Evolutionary conservation across 2,888 invertebrate species (phyloP), one percentile per base, ranked within the genome.

Genomic region (Drosophila sordidula): DNA sequence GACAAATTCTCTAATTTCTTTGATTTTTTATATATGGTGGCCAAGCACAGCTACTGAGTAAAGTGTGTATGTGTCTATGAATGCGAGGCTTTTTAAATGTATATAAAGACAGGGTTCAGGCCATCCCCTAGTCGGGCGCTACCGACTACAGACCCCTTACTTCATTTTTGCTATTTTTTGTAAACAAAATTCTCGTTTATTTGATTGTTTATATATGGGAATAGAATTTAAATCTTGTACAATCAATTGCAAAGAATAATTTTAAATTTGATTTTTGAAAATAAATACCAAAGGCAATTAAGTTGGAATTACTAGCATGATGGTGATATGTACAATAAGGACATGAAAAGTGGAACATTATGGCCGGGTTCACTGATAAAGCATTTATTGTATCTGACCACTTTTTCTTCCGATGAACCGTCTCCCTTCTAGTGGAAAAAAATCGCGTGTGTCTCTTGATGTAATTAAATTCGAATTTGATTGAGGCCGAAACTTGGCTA

Each of bases 1-100:
- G 74, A 75, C 70, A 68, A 78, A 73, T 75, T 75, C 57, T 47
- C 16, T 45, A 75, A 72, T 72, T 58, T 64, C 55, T 68, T 54
- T 52, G 22, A 50, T 38, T 70, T 63, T 68, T 1, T 18, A 18
- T 18, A n/a, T n/a, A n/a, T n/a, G n/a, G n/a, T n/a, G n/a, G n/a
- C n/a, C n/a, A n/a, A n/a, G n/a, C n/a, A n/a, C n/a, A n/a, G n/a
- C n/a, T n/a, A n/a, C 18, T 18, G 18, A 18, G 18, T 18, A 18
- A 18, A 18, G 18, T 18, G 18, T 18, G 2, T 18, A 18, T 18
- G 18, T 18, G 18, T 18, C 1, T 18, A 18, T 18, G 18, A 18
- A 18, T 18, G 18, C 18, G 2, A 18, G 1, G 18, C 18, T 18
- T 1, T 18, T 1, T 1, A 18, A 18, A 18, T 18, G 18, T 18